Evolutionary conservation across 2,113 vertebrate genomes (phyloP).

Genomic region (Dromaius novaehollandiae): DNA sequence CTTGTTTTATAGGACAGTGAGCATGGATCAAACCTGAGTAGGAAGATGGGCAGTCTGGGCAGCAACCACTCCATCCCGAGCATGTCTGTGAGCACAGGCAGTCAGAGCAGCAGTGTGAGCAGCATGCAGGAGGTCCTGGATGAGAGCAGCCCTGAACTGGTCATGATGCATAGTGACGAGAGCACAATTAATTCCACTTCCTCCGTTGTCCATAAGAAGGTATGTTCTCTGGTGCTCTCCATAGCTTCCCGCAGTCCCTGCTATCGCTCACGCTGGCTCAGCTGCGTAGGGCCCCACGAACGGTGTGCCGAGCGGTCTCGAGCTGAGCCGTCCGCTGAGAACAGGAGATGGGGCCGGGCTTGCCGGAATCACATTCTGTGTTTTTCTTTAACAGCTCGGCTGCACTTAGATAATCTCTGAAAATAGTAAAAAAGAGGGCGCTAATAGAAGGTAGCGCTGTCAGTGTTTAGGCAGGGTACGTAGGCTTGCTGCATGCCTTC

Average conservation of each 20-base stretch:
- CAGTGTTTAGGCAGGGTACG: background rate
- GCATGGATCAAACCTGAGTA: conserved; percentile 84
- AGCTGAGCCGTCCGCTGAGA: background rate
- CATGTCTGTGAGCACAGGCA: conserved; percentile 94
- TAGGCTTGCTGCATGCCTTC: background rate
- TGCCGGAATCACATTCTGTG: background rate
- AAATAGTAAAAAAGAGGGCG: background rate
- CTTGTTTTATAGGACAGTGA: conserved; percentile 89
- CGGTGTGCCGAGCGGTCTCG: background rate
- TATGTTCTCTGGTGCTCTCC: conserved; percentile 66
- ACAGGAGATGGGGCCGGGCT: conserved; percentile 11
- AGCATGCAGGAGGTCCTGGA: conserved; percentile 97
- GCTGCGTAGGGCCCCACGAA: background rate
- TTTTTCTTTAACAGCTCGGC: background rate
- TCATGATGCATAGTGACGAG: conserved; percentile 86
- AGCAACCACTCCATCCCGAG: conserved; percentile 98
- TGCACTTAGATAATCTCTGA: background rate
- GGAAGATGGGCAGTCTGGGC: conserved; percentile 96
- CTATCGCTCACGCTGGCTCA: background rate
- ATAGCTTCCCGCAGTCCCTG: background rate
- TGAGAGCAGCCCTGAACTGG: conserved; percentile 89
- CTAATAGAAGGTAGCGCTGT: background rate
- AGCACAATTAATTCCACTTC: conserved; percentile 83
- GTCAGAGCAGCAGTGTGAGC: conserved; percentile 97
- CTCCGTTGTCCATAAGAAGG: conserved; percentile 89